Percentiles rank a stretch among this genome's conserved stretches.
phyloP scores from a whole-genome alignment of 2,888 invertebrate species.

The Xestoiulus laeticollis region DNA sequence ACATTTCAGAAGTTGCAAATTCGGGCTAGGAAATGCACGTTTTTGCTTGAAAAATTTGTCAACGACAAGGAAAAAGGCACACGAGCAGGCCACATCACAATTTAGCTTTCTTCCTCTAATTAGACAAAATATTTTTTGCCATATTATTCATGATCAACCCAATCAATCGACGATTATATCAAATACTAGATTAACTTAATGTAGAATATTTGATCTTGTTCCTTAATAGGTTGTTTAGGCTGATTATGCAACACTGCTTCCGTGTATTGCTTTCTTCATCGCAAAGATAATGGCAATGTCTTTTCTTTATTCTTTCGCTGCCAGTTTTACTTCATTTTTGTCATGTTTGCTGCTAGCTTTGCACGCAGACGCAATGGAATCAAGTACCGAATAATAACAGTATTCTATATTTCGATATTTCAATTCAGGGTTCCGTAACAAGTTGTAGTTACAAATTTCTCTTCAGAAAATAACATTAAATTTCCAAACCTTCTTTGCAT shows the following conservation, averaged over 20 bases:
- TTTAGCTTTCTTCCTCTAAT: background rate
- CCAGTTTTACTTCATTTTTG: background rate
- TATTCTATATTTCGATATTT: too few relatives aligned
- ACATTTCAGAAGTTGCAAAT: background rate
- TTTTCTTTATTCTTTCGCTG: background rate
- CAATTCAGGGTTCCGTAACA: too few relatives aligned
- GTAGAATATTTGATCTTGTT: background rate
- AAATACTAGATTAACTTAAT: background rate
- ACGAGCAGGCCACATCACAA: background rate
- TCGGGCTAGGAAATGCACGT: background rate
- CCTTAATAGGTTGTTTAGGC: background rate
- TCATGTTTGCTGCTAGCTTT: background rate
- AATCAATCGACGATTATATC: background rate
- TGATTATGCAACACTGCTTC: constrained; percentile 8
- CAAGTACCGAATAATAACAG: too few relatives aligned
- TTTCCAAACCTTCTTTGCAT: too few relatives aligned
- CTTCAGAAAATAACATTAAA: too few relatives aligned
- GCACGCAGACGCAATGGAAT: background rate
- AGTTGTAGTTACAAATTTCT: too few relatives aligned
- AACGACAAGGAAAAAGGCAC: background rate
- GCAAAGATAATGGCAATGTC: background rate
- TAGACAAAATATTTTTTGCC: background rate
- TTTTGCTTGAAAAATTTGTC: background rate
- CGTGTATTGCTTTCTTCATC: background rate
- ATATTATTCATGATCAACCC: background rate